These are phyloP conservation scores for Gadopsis marmoratus DNA, from an alignment of 2,797 vertebrate genomes.

Conservation along the genomic window DNA sequence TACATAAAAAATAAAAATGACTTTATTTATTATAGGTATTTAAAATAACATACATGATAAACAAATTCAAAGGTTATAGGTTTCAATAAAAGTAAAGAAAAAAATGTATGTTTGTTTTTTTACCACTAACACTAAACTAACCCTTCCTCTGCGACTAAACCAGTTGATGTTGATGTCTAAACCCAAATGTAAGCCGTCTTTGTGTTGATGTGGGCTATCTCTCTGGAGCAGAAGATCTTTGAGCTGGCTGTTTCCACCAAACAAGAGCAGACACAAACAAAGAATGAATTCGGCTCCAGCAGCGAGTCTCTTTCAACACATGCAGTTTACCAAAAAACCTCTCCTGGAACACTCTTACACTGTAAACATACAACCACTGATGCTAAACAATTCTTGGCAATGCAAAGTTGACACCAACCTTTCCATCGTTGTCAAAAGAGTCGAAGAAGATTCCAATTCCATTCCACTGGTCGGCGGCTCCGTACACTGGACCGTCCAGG, in stretches of 20 bases:
- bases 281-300: not conserved
- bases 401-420: constrained; percentile 84
- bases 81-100: too few species aligned
- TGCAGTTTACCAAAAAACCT: not conserved
- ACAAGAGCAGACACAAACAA: not conserved
- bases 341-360: not conserved
- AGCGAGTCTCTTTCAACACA: not conserved
- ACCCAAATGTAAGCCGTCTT: not conserved
- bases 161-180: not conserved
- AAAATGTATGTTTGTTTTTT: too few species aligned
- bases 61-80: not conserved
- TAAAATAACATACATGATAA: not conserved
- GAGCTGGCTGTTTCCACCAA: not conserved
- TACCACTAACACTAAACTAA: not conserved
- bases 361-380: not conserved
- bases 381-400: not conserved
- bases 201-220: not conserved
- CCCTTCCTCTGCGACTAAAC: not conserved
- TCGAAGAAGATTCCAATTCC: constrained; percentile 97
- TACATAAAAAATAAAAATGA: too few species aligned
- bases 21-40: too few species aligned
- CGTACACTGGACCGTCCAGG: constrained; percentile 95
- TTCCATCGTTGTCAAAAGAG: constrained; percentile 98
- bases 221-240: not conserved
- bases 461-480: constrained; percentile 93